These are phyloP conservation scores for Urosaurus nigricauda DNA, from an alignment of 2,797 vertebrate species.

Conservation along the genomic window DNA sequence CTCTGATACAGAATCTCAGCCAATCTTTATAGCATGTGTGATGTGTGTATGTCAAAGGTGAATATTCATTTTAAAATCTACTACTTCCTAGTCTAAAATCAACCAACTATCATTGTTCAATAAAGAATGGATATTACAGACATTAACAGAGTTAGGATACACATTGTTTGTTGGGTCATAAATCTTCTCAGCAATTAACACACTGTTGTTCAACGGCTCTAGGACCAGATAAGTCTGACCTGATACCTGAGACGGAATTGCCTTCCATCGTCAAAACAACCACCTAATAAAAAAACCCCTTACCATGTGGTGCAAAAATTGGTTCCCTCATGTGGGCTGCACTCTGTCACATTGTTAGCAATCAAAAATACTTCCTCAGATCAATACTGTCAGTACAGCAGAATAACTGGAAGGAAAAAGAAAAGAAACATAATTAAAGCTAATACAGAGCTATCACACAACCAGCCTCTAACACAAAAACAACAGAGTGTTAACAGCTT, in stretches of 20 bases:
- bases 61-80: no score
- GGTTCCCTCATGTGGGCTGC: background rate
- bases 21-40: background rate
- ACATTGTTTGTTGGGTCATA: background rate
- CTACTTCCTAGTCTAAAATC: background rate
- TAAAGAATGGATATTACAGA: background rate
- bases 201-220: background rate
- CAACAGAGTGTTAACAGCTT: constrained; percentile 35
- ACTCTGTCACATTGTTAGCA: background rate
- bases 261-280: constrained; percentile 26
- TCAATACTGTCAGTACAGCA: constrained; percentile 27
- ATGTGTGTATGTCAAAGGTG: no score
- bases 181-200: constrained; percentile 3
- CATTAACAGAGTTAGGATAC: background rate
- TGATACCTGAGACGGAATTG: background rate
- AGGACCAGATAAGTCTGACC: background rate
- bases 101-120: background rate
- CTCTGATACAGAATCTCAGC: no score
- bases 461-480: constrained; percentile 56
- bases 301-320: constrained; percentile 20
- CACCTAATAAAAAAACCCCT: background rate
- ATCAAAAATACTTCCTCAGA: constrained; percentile 32
- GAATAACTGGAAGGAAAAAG: constrained; percentile 11
- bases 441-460: constrained; percentile 47
- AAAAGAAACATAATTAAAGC: constrained; percentile 31